Evolutionary conservation across 2,888 invertebrate genomes (phyloP).

Genomic region (Hoplodrina blanda): DNA sequence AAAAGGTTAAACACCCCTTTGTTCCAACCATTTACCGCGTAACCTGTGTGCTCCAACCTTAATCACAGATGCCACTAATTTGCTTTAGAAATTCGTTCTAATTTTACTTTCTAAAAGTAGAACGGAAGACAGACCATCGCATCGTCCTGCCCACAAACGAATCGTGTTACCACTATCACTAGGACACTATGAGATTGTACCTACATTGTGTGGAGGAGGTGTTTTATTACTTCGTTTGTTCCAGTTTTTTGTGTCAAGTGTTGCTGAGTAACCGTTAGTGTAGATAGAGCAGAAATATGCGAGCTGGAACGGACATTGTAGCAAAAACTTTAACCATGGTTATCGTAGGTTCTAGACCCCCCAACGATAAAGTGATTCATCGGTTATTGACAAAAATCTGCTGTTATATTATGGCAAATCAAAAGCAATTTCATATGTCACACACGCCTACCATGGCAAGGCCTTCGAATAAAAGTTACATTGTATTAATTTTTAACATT

Average conservation of each 20-base stretch:
- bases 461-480: no score
- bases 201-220: background rate
- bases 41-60: slow-evolving; percentile 30
- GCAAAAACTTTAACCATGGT: no score
- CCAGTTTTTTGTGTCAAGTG: slow-evolving; percentile 9
- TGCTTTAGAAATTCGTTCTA: slow-evolving; percentile 65
- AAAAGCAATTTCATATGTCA: no score
- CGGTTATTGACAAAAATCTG: no score
- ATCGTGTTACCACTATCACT: slow-evolving; percentile 14
- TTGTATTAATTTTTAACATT: no score
- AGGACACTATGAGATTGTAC: background rate
- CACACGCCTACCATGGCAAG: no score
- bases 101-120: slow-evolving; percentile 52
- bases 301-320: no score
- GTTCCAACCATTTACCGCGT: background rate
- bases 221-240: slow-evolving; percentile 3
- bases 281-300: no score
- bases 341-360: no score
- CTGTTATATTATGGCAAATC: no score
- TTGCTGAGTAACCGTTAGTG: background rate
- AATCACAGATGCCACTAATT: slow-evolving; percentile 56
- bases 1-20: background rate
- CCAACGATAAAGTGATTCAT: no score
- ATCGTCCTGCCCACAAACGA: slow-evolving; percentile 35
- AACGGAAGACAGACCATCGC: slow-evolving; percentile 36